A percentile compares a stretch with the other conserved stretches of the same genome.
Evolutionary conservation across 2,888 invertebrate genomes (phyloP).

Genomic region (Drosophila monieri): DNA sequence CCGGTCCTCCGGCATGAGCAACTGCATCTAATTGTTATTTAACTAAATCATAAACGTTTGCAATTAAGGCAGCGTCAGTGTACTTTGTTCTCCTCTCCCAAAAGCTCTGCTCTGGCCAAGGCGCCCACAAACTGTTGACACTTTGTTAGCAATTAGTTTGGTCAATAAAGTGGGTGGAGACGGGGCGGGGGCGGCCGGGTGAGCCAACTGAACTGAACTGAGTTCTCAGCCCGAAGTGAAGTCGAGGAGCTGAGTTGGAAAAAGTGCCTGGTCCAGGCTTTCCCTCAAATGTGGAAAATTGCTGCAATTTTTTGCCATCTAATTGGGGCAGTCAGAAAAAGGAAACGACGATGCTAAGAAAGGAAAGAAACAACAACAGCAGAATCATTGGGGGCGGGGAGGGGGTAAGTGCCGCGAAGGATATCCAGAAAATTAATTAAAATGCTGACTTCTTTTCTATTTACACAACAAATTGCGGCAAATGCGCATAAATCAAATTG

Average conservation of each 20-base stretch:
- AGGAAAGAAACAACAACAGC: slow-evolving; percentile 13
- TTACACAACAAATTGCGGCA: slow-evolving; percentile 76
- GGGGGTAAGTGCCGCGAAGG: neutral
- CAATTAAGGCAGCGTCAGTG: slow-evolving; percentile 51
- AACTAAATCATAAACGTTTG: slow-evolving; percentile 66
- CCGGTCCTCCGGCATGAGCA: slow-evolving; percentile 20
- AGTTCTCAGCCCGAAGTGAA: slow-evolving; percentile 5
- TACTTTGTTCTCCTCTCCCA: slow-evolving; percentile 7
- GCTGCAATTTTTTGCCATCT: slow-evolving; percentile 58
- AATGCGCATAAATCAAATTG: slow-evolving; percentile 77
- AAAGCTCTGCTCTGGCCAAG: slow-evolving; percentile 6
- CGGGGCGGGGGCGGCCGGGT: neutral
- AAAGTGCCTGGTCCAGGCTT: slow-evolving; percentile 48
- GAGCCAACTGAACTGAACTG: slow-evolving; percentile 12
- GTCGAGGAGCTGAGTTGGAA: slow-evolving; percentile 26
- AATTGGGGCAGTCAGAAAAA: slow-evolving; percentile 59
- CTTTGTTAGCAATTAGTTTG: slow-evolving; percentile 74
- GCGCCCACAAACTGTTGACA: slow-evolving; percentile 65
- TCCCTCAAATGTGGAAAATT: slow-evolving; percentile 56
- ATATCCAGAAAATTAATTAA: slow-evolving; percentile 69
- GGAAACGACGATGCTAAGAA: slow-evolving; percentile 13
- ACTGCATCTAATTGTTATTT: slow-evolving; percentile 71
- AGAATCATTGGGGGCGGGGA: neutral
- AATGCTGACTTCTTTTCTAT: slow-evolving; percentile 68
- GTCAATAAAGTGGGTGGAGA: slow-evolving; percentile 24